Conservation (phyloP, 2,113 vertebrate genomes). For the Rutilus rutilus region DNA sequence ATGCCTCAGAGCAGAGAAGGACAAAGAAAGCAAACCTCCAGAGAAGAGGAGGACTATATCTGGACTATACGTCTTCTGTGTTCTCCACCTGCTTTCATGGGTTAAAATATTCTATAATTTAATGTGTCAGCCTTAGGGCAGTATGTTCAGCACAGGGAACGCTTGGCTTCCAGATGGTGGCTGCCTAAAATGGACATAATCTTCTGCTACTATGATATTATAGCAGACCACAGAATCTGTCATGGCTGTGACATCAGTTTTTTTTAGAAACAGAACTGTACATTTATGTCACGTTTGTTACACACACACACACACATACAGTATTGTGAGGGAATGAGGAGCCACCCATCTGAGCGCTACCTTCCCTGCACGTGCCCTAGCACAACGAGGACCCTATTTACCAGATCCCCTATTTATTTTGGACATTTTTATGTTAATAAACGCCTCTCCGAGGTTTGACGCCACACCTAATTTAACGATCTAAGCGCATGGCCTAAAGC, state of each 20-base stretch:
- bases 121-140: conserved; percentile 39
- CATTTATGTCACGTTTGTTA: too few species aligned
- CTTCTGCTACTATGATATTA: neutral
- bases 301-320: too few species aligned
- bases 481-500: too few species aligned
- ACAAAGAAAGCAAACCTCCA: conserved; percentile 29
- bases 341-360: too few species aligned
- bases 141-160: neutral
- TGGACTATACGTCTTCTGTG: conserved; percentile 27
- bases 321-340: too few species aligned
- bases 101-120: conserved; percentile 34
- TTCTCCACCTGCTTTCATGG: conserved; percentile 12
- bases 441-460: too few species aligned
- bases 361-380: too few species aligned
- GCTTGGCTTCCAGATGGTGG: conserved; percentile 13
- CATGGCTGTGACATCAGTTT: neutral
- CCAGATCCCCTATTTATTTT: too few species aligned
- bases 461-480: too few species aligned
- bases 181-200: neutral
- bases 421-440: too few species aligned
- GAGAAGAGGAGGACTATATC: conserved; percentile 32
- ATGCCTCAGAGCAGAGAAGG: conserved; percentile 35
- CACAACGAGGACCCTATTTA: too few species aligned
- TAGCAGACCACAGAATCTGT: neutral
- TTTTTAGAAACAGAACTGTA: too few species aligned